phyloP scores from a whole-genome alignment of 1,140 invertebrate genomes.

The Zaprionus capensis region DNA sequence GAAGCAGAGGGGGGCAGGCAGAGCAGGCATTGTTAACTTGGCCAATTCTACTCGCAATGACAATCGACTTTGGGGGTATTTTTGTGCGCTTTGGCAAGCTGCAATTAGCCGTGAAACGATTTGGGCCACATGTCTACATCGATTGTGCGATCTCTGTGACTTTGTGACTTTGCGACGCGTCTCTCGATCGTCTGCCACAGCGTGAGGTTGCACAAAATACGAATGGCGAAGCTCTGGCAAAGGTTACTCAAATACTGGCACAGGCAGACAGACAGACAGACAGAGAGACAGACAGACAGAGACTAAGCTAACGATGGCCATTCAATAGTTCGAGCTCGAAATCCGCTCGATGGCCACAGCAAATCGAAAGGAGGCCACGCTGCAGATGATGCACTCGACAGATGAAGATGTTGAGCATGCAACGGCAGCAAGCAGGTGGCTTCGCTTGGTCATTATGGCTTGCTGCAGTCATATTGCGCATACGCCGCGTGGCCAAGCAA shows the following conservation, averaged over 20 bases:
- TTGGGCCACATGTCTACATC: constrained; percentile 38
- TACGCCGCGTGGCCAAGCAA: constrained; percentile 35
- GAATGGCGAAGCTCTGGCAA: constrained; percentile 56
- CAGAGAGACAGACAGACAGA: background rate
- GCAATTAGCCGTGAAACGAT: constrained; percentile 75
- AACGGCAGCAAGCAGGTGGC: constrained; percentile 54
- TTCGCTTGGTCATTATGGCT: constrained; percentile 55
- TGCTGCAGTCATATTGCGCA: constrained; percentile 47
- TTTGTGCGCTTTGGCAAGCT: constrained; percentile 29
- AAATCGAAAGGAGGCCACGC: constrained; percentile 72
- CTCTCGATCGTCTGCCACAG: constrained; percentile 34
- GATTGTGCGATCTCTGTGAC: constrained; percentile 1
- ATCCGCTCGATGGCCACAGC: constrained; percentile 48
- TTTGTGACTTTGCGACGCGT: background rate
- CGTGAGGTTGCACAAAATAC: constrained; percentile 39
- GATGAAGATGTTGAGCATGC: constrained; percentile 61
- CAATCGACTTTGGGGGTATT: constrained; percentile 46
- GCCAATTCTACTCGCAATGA: constrained; percentile 64
- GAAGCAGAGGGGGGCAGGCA: background rate
- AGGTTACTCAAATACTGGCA: constrained; percentile 58
- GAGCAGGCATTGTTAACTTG: constrained; percentile 24
- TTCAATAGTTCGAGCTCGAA: constrained; percentile 12
- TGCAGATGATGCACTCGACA: constrained; percentile 25
- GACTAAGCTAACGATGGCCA: background rate
- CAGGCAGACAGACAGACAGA: background rate